A percentile compares a stretch with the other conserved stretches of the same genome.
These are phyloP conservation scores for Agrilus mali DNA, from an alignment of 2,888 invertebrate genomes.

Conservation along the genomic window DNA sequence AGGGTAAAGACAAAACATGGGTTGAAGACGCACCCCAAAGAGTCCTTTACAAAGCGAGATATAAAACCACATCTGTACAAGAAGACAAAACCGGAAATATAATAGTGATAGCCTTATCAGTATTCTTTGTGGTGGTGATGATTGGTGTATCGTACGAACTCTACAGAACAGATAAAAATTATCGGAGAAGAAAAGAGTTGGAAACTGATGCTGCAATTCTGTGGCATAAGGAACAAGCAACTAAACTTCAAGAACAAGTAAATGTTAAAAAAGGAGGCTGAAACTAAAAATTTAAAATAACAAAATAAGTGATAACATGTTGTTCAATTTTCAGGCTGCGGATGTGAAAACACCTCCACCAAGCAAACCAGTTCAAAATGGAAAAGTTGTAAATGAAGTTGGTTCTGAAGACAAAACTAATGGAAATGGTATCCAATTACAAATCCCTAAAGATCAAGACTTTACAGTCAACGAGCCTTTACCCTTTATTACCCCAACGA, in stretches of 20 bases:
- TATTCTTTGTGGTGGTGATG: conserved; percentile 58
- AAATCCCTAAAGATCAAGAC: conserved; percentile 1
- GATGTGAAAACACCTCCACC: conserved; percentile 6
- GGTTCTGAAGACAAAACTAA: conserved; percentile 11
- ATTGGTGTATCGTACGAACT: conserved; percentile 58
- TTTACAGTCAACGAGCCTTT: neutral
- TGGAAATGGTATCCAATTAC: conserved; percentile 10
- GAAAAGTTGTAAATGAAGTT: conserved; percentile 26
- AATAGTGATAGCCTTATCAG: conserved; percentile 65
- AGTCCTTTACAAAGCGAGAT: conserved; percentile 60
- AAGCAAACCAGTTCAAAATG: conserved; percentile 23
- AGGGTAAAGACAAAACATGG: conserved; percentile 72
- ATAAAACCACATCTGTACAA: conserved; percentile 59
- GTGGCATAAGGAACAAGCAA: conserved; percentile 61
- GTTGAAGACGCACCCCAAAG: conserved; percentile 72
- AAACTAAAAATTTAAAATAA: neutral
- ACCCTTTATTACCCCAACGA: conserved; percentile 17
- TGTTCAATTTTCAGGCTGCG: conserved; percentile 6
- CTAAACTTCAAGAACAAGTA: conserved; percentile 32
- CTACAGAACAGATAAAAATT: conserved; percentile 62
- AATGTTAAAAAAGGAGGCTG: neutral
- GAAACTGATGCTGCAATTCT: conserved; percentile 66
- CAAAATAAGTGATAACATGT: too few species aligned
- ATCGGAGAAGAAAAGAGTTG: conserved; percentile 58
- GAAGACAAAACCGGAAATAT: conserved; percentile 69